A percentile compares a stretch with the other conserved stretches of the same genome.
Evolutionary conservation across 2,113 vertebrate species (phyloP).

Genomic region (Pluvianellus socialis): DNA sequence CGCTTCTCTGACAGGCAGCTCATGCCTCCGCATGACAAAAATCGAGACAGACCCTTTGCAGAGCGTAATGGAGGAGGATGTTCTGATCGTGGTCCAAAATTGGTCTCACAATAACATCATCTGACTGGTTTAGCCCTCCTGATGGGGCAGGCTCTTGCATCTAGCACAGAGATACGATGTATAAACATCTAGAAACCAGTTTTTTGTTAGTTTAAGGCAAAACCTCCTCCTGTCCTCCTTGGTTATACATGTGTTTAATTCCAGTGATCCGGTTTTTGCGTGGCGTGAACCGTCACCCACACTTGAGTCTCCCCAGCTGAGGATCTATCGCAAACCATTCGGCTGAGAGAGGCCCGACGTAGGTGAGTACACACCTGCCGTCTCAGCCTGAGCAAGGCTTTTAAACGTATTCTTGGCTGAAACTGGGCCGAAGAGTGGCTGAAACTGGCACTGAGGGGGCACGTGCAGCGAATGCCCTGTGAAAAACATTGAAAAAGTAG

Average conservation of each 20-base stretch:
- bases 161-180: not conserved
- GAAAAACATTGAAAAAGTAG: not conserved
- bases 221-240: not conserved
- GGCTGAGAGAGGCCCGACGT: not conserved
- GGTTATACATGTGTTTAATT: not conserved
- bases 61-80: not conserved
- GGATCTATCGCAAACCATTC: not conserved
- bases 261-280: not conserved
- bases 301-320: not conserved
- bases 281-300: not conserved
- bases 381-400: not conserved
- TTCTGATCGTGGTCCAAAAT: not conserved
- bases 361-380: not conserved
- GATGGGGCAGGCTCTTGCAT: not conserved
- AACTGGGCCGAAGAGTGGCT: not conserved
- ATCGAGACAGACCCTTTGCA: not conserved
- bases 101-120: not conserved
- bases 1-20: constrained; percentile 19
- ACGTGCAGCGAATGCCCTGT: not conserved
- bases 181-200: not conserved
- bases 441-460: not conserved
- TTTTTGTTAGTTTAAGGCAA: not conserved
- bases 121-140: not conserved
- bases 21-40: not conserved
- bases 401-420: not conserved